These are phyloP conservation scores for Gymnarchus niloticus DNA, from an alignment of 2,113 vertebrate species.

Conservation along the genomic window DNA sequence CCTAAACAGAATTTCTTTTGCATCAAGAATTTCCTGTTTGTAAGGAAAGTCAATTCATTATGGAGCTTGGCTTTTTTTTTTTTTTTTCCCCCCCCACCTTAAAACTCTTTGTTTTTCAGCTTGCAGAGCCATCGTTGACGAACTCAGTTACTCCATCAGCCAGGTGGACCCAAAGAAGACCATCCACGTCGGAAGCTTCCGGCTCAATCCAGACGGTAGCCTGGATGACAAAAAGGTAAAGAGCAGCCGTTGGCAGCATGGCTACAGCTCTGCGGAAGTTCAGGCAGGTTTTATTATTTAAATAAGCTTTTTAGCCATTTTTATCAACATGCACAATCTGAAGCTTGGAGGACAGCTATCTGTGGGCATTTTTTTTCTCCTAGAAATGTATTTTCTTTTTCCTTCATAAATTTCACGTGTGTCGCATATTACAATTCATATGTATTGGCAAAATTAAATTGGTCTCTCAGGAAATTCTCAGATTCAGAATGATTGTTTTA, in stretches of 20 bases:
- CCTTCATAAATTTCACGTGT: no score
- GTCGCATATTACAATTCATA: not conserved
- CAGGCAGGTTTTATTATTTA: not conserved
- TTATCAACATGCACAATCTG: no score
- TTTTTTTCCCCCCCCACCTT: conserved; percentile 8
- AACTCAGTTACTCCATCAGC: conserved; percentile 71
- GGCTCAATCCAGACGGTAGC: conserved; percentile 76
- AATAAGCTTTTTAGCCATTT: not conserved
- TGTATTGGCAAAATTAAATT: not conserved
- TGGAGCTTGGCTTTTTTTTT: not conserved
- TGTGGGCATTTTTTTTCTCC: no score
- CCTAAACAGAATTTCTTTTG: conserved; percentile 1
- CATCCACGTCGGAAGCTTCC: conserved; percentile 77
- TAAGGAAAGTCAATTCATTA: not conserved
- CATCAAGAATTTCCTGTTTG: not conserved
- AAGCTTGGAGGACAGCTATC: no score
- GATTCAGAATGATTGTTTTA: not conserved
- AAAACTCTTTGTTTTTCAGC: conserved; percentile 51
- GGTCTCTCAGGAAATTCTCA: not conserved
- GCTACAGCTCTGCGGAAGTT: not conserved
- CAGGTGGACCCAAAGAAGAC: conserved; percentile 80
- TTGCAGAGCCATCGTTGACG: conserved; percentile 69
- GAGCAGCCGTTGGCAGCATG: not conserved
- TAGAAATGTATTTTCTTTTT: no score
- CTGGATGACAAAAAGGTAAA: conserved; percentile 81